Conservation (phyloP, 2,888 invertebrate genomes). For the Pelosia muscerda region DNA sequence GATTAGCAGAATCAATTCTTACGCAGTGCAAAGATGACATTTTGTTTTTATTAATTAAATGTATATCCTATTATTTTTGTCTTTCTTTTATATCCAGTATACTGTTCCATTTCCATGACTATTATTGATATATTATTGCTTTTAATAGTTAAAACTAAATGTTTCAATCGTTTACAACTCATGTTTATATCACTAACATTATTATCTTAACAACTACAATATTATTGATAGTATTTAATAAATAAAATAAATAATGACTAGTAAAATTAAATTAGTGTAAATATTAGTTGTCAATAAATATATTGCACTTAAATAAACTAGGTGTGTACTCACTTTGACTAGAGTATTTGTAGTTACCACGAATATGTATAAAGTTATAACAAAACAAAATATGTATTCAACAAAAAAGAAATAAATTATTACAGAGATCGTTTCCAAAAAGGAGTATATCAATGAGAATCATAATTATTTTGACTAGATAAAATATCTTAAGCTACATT, state of each 20-base stretch:
- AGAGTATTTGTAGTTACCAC: slow-evolving; percentile 59
- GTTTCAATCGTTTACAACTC: slow-evolving; percentile 47
- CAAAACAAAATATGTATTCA: slow-evolving; percentile 58
- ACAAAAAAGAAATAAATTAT: slow-evolving; percentile 56
- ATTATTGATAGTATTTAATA: slow-evolving; percentile 15
- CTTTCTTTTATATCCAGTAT: slow-evolving; percentile 58
- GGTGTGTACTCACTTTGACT: slow-evolving; percentile 48
- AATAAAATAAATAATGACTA: slow-evolving; percentile 51
- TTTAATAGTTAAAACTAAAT: slow-evolving; percentile 38
- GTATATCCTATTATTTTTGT: slow-evolving; percentile 41
- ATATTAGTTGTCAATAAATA: slow-evolving; percentile 68
- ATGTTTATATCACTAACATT: slow-evolving; percentile 36
- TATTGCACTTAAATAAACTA: slow-evolving; percentile 73
- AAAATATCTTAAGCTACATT: slow-evolving; percentile 34
- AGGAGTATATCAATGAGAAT: slow-evolving; percentile 42
- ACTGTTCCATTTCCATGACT: slow-evolving; percentile 63
- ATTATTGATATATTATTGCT: slow-evolving; percentile 71
- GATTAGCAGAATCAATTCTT: slow-evolving; percentile 64
- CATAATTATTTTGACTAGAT: slow-evolving; percentile 62
- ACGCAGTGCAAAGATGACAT: slow-evolving; percentile 57
- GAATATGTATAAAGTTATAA: slow-evolving; percentile 49
- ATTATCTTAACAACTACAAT: slow-evolving; percentile 36
- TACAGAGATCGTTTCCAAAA: slow-evolving; percentile 48
- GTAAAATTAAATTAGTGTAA: slow-evolving; percentile 62
- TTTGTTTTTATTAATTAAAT: slow-evolving; percentile 41